Evolutionary conservation across 2,888 invertebrate genomes (phyloP).

Genomic region (Pheosia tremula): DNA sequence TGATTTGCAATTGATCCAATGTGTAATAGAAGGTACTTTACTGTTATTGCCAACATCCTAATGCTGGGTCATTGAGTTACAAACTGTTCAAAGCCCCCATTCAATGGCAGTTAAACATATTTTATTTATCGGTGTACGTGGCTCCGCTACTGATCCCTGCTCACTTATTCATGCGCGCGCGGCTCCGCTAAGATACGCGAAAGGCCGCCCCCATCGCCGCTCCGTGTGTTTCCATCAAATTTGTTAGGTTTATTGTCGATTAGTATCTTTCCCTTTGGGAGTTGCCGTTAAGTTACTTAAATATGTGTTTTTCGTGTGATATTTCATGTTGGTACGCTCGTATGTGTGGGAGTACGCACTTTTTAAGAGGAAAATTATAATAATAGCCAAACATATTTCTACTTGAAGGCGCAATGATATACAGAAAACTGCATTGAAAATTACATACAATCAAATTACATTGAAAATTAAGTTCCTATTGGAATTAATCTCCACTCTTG

Average conservation of each 20-base stretch:
- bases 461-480: too few species aligned
- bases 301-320: not conserved
- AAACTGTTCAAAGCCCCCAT: constrained; percentile 1
- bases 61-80: not conserved
- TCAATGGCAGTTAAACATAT: not conserved
- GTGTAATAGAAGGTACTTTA: too few species aligned
- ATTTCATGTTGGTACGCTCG: not conserved
- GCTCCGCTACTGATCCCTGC: constrained; percentile 21
- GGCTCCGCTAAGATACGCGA: constrained; percentile 22
- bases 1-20: too few species aligned
- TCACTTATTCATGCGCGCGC: constrained; percentile 35
- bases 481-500: too few species aligned
- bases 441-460: too few species aligned
- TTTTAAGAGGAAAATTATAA: not conserved
- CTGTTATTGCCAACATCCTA: too few species aligned
- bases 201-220: constrained; percentile 32
- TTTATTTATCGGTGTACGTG: constrained; percentile 4
- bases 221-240: constrained; percentile 27
- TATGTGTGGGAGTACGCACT: not conserved
- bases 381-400: not conserved
- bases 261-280: not conserved
- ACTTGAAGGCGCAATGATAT: not conserved
- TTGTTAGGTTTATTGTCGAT: constrained; percentile 27
- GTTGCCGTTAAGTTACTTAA: not conserved
- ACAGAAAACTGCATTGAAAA: too few species aligned